These are phyloP conservation scores for Druon quercuslanigerum DNA, from an alignment of 1,140 invertebrate genomes.

Conservation along the genomic window DNA sequence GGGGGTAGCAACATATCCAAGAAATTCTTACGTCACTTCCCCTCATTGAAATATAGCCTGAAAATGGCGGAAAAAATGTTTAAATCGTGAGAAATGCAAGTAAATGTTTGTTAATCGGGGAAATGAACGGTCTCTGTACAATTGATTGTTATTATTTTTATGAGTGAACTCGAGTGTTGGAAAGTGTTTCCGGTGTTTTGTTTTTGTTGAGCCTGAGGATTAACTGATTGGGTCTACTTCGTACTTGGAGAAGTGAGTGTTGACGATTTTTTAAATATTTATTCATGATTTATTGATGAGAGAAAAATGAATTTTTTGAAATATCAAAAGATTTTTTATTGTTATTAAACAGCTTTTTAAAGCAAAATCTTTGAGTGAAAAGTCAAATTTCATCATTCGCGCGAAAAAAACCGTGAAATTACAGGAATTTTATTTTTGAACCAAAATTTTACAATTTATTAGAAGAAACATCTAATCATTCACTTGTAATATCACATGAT, in stretches of 20 bases:
- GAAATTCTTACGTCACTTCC: conserved; percentile 33
- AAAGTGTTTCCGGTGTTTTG: conserved; percentile 36
- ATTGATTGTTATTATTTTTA: conserved; percentile 38
- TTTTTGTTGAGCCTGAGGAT: conserved; percentile 11
- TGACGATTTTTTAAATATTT: background rate
- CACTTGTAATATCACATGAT: too few relatives aligned
- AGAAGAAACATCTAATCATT: too few relatives aligned
- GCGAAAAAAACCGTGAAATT: too few relatives aligned
- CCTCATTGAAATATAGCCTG: conserved; percentile 36
- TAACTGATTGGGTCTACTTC: conserved; percentile 5
- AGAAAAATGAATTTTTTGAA: conserved; percentile 36
- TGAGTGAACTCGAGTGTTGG: conserved; percentile 44
- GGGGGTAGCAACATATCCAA: conserved; percentile 30
- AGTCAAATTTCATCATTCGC: background rate
- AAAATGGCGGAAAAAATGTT: conserved; percentile 49
- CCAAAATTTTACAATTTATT: too few relatives aligned
- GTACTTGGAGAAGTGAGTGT: background rate
- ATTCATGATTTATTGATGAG: conserved; percentile 27
- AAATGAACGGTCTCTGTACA: conserved; percentile 31
- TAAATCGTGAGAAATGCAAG: conserved; percentile 37
- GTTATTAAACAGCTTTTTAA: background rate
- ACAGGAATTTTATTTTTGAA: too few relatives aligned
- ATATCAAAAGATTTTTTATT: background rate
- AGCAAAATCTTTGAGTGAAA: background rate
- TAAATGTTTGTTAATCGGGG: conserved; percentile 7